Evolutionary conservation across 1,140 invertebrate species (phyloP).

Genomic region (Schlechtendalia chinensis): DNA sequence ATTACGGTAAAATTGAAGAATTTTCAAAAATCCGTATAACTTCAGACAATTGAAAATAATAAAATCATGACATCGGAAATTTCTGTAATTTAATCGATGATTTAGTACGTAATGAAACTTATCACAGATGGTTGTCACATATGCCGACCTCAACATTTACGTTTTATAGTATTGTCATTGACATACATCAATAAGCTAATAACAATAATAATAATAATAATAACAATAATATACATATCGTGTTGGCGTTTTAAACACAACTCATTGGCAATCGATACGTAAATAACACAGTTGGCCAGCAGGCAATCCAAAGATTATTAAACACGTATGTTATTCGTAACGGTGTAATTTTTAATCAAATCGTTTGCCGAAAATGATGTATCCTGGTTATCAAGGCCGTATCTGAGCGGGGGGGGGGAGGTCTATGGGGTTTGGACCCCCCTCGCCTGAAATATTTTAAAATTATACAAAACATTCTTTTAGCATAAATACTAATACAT

Average conservation of each 20-base stretch:
- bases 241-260: slow-evolving; percentile 4
- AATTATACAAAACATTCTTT: too few species aligned
- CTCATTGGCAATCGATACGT: not conserved
- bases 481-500: too few species aligned
- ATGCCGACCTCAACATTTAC: slow-evolving; percentile 2
- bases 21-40: not conserved
- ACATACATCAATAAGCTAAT: slow-evolving; percentile 31
- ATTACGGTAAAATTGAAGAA: not conserved
- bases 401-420: too few species aligned
- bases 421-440: too few species aligned
- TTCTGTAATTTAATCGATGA: not conserved
- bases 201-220: slow-evolving; percentile 22
- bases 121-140: slow-evolving; percentile 31
- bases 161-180: slow-evolving; percentile 43
- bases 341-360: too few species aligned
- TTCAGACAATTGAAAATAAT: not conserved
- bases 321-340: not conserved
- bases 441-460: too few species aligned
- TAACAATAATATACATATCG: not conserved
- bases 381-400: too few species aligned
- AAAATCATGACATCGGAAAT: not conserved
- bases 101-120: not conserved
- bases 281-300: not conserved
- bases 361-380: too few species aligned
- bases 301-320: not conserved